These are phyloP conservation scores for Camponotus vicinus DNA, from an alignment of 1,140 invertebrate genomes.

Conservation along the genomic window DNA sequence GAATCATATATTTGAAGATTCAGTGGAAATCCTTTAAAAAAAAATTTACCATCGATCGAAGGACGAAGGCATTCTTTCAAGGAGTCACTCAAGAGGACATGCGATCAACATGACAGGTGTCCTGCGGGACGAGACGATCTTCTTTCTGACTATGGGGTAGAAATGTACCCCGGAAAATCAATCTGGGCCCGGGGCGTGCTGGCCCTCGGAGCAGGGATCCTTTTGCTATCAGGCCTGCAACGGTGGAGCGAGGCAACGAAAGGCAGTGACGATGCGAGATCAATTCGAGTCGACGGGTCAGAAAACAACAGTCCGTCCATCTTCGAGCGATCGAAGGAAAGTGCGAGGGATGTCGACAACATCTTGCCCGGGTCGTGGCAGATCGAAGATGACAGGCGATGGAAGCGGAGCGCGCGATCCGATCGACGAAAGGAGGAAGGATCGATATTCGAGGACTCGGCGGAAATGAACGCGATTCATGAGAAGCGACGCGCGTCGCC, in stretches of 20 bases:
- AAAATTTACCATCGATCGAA: background rate
- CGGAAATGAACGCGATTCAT: constrained; percentile 30
- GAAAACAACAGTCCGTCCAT: background rate
- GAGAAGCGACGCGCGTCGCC: constrained; percentile 11
- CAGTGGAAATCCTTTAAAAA: background rate
- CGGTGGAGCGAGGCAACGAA: constrained; percentile 52
- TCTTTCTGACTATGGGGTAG: constrained; percentile 82
- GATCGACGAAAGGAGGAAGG: background rate
- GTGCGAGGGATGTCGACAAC: background rate
- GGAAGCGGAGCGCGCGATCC: constrained; percentile 19
- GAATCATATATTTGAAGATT: background rate
- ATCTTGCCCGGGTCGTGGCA: background rate
- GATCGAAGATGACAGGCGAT: constrained; percentile 44
- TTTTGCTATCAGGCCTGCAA: constrained; percentile 67
- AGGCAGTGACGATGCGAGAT: constrained; percentile 14
- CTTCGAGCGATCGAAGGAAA: background rate
- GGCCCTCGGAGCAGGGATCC: constrained; percentile 74
- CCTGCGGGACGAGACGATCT: constrained; percentile 27
- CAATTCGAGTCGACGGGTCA: background rate
- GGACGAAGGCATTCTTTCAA: background rate
- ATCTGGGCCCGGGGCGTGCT: constrained; percentile 76
- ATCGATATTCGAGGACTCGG: constrained; percentile 28
- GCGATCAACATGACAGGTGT: constrained; percentile 42
- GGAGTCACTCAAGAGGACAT: background rate
- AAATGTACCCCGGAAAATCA: constrained; percentile 80